A percentile compares a stretch with the other conserved stretches of the same genome.
Conservation (phyloP, 2,113 vertebrate species). For the Lampris incognitus region DNA sequence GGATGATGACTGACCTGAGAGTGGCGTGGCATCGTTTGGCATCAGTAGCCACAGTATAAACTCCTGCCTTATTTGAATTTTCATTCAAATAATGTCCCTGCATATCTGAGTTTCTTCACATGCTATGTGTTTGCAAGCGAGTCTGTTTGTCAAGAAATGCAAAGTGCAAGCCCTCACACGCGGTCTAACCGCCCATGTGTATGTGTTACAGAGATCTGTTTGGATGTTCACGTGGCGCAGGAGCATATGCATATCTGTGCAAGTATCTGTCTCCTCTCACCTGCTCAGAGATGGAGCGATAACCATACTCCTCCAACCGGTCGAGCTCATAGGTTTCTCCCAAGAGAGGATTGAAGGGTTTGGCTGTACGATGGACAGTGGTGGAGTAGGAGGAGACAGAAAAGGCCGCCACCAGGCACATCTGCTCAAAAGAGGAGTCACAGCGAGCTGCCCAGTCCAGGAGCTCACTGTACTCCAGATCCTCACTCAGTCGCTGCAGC, state of each 20-base stretch:
- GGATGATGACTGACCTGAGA: constrained; percentile 95
- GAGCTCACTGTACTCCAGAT: constrained; percentile 95
- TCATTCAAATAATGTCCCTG: not conserved
- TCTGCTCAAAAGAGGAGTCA: constrained; percentile 77
- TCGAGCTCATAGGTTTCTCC: constrained; percentile 84
- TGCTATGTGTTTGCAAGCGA: not conserved
- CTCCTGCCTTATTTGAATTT: not conserved
- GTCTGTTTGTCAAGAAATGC: not conserved
- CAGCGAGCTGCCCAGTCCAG: constrained; percentile 88
- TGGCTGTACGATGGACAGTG: constrained; percentile 80
- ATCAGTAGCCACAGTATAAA: constrained; percentile 21
- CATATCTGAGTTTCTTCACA: not conserved
- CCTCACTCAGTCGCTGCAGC: constrained; percentile 93
- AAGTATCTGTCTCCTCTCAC: constrained; percentile 35
- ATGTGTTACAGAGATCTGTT: not conserved
- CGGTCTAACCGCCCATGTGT: not conserved
- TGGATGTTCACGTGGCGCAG: not conserved
- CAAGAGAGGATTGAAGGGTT: constrained; percentile 83
- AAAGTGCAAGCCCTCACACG: not conserved
- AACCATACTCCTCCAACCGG: constrained; percentile 78
- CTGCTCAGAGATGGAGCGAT: constrained; percentile 82
- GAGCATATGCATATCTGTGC: not conserved
- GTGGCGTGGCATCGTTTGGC: constrained; percentile 25
- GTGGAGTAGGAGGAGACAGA: constrained; percentile 83
- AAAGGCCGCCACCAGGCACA: constrained; percentile 82